A percentile compares a stretch with the other conserved stretches of the same genome.
phyloP scores from a whole-genome alignment of 2,113 vertebrate genomes.

The Cariama cristata region DNA sequence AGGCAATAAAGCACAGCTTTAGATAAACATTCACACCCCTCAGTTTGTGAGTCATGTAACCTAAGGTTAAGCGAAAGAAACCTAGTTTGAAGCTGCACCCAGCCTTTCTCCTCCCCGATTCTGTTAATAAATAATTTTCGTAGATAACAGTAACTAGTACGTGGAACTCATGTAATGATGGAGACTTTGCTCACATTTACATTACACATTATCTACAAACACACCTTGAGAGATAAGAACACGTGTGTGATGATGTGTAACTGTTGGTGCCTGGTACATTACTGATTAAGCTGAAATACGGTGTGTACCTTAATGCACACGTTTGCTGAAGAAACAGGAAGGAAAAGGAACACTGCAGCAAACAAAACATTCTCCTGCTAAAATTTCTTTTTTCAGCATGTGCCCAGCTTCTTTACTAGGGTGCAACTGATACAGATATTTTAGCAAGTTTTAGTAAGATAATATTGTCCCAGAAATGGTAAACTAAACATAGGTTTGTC shows the following conservation, averaged over 20 bases:
- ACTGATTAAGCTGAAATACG: not conserved
- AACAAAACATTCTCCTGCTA: not conserved
- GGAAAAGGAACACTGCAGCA: not conserved
- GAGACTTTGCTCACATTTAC: not conserved
- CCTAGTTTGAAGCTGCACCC: not conserved
- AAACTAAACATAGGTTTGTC: not conserved
- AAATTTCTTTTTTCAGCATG: not conserved
- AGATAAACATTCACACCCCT: not conserved
- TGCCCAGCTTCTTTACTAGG: not conserved
- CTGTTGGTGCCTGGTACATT: not conserved
- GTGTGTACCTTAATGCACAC: not conserved
- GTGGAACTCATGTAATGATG: not conserved
- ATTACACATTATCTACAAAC: not conserved
- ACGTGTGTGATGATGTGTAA: not conserved
- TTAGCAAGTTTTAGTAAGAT: not conserved
- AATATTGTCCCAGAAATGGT: not conserved
- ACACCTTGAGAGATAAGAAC: constrained; percentile 28
- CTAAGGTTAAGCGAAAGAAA: not conserved
- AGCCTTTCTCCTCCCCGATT: not conserved
- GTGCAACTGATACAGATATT: not conserved
- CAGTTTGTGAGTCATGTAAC: not conserved
- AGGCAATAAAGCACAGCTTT: not conserved
- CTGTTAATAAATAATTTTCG: constrained; percentile 59
- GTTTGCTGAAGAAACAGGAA: not conserved
- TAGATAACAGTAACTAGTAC: not conserved